Percentiles rank a stretch among this genome's conserved stretches.
Evolutionary conservation across 2,113 vertebrate genomes (phyloP).

Genomic region (Amazona vittata): DNA sequence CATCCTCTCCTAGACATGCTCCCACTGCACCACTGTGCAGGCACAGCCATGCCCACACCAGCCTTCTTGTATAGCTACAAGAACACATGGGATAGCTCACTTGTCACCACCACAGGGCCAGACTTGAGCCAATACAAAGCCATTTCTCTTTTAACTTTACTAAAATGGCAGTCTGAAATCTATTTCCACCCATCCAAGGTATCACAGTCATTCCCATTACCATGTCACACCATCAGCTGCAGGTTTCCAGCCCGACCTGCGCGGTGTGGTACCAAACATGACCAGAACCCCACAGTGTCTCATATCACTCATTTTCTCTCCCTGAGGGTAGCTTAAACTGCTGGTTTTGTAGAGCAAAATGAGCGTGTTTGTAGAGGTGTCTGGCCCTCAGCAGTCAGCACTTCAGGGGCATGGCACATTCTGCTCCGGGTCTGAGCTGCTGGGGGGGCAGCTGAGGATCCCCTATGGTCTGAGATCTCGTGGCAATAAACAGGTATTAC

Average conservation of each 20-base stretch:
- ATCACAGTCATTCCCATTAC: not conserved
- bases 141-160: not conserved
- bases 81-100: not conserved
- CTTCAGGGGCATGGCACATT: not conserved
- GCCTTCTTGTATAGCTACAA: accelerated
- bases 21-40: accelerated
- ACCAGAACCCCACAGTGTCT: not conserved
- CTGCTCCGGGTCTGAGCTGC: not conserved
- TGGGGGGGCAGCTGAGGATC: not conserved
- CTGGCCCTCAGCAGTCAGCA: not conserved
- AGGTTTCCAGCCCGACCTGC: not conserved
- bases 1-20: not conserved
- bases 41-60: not conserved
- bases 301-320: not conserved
- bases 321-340: not conserved
- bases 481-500: not conserved
- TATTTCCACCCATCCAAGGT: not conserved
- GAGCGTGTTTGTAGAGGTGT: not conserved
- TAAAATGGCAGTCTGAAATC: not conserved
- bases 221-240: not conserved
- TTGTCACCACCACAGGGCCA: not conserved
- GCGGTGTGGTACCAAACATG: accelerated
- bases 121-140: not conserved
- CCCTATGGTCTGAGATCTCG: not conserved
- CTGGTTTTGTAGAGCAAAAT: not conserved